These are phyloP conservation scores for Lytechinus pictus DNA, from an alignment of 35 echinoderm and acorn worm genomes.

Conservation along the genomic window DNA sequence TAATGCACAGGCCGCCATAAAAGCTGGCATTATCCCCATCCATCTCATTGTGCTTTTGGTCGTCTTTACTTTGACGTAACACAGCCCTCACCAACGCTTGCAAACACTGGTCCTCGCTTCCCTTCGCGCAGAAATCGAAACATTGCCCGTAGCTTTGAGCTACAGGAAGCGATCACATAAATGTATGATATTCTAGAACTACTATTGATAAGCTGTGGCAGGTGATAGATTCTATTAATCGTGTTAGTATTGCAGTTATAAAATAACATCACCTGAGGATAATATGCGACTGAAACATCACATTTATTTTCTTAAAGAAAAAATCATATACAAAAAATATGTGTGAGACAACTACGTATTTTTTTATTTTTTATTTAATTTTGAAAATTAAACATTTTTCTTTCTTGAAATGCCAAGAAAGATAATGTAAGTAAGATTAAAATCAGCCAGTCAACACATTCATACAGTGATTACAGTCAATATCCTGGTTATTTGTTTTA, in stretches of 20 bases:
- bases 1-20: background rate
- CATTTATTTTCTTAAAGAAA: background rate
- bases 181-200: background rate
- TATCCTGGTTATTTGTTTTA: no score
- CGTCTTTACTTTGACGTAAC: background rate
- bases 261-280: background rate
- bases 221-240: background rate
- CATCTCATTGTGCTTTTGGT: background rate
- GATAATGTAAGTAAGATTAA: no score
- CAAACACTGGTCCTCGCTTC: background rate
- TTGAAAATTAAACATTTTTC: background rate
- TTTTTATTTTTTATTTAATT: background rate
- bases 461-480: no score
- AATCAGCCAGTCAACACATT: no score
- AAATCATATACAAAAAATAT: background rate
- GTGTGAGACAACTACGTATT: background rate
- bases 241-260: background rate
- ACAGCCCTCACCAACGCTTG: background rate
- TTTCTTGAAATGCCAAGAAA: no score
- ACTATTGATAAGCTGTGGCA: background rate
- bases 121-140: background rate
- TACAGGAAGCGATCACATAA: conserved; percentile 1
- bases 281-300: background rate
- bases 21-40: background rate
- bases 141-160: background rate